Percentiles rank a stretch among this genome's conserved stretches.
Evolutionary conservation across 37 sponge, comb jelly and placozoan genomes (phyloP).

Genomic region (Agelas oroides): DNA sequence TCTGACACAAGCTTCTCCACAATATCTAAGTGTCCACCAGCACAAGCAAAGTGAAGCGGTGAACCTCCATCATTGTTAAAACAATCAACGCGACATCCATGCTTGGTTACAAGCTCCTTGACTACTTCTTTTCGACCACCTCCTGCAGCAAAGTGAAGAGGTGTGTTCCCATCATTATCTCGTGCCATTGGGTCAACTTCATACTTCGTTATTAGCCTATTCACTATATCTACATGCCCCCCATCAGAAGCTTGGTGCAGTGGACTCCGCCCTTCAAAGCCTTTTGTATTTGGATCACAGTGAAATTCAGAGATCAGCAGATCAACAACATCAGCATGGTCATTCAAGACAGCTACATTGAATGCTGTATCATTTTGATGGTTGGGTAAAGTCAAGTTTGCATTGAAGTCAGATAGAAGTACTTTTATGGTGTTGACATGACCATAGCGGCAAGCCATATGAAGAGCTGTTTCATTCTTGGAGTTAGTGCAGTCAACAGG

Average conservation of each 20-base stretch:
- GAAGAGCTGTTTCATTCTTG: background rate
- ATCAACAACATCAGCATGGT: background rate
- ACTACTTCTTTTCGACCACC: background rate
- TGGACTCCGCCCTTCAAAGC: background rate
- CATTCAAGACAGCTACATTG: background rate
- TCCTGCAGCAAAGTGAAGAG: constrained; percentile 17
- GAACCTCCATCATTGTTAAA: background rate
- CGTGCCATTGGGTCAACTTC: background rate
- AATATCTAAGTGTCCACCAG: background rate
- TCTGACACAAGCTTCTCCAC: background rate
- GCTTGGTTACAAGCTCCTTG: background rate
- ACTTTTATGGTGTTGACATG: background rate
- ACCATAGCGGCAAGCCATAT: background rate
- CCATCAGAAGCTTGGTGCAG: background rate
- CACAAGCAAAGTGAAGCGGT: background rate
- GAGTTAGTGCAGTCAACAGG: background rate
- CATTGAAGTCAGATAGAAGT: background rate
- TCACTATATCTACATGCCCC: background rate
- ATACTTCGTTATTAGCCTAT: background rate
- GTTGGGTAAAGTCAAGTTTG: background rate
- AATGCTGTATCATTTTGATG: background rate
- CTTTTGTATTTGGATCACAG: background rate
- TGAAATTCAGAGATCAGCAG: constrained; percentile 4
- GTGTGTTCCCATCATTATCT: constrained; percentile 9
- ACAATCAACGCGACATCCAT: background rate